Percentiles rank a stretch among this genome's conserved stretches.
phyloP scores from a whole-genome alignment of 2,888 invertebrate genomes.

The Stegana nigrithorax region DNA sequence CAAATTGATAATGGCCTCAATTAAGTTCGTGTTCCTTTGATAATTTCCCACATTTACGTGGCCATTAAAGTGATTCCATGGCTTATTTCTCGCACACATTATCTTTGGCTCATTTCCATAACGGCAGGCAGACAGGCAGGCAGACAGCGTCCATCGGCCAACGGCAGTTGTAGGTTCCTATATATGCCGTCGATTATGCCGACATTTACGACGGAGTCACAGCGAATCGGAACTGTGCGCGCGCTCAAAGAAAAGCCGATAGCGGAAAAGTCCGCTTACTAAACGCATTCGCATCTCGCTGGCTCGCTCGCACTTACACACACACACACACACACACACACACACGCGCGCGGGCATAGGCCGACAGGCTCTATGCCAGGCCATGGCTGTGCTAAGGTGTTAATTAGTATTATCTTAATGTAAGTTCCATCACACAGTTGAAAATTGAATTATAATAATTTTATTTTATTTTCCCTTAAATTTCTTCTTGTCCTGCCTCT shows the following conservation, averaged over 20 bases:
- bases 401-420: slow-evolving; percentile 62
- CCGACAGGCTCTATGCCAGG: too few relatives aligned
- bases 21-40: slow-evolving; percentile 61
- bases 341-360: too few relatives aligned
- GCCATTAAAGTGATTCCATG: slow-evolving; percentile 55
- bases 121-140: too few relatives aligned
- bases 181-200: too few relatives aligned
- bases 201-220: too few relatives aligned
- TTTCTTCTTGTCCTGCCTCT: neutral
- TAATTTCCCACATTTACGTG: slow-evolving; percentile 58
- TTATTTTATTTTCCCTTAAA: slow-evolving; percentile 13
- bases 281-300: too few relatives aligned
- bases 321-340: too few relatives aligned
- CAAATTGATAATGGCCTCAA: slow-evolving; percentile 57
- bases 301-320: too few relatives aligned
- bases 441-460: slow-evolving; percentile 59
- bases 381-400: slow-evolving; percentile 45
- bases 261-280: slow-evolving; percentile 24
- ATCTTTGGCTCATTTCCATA: slow-evolving; percentile 49
- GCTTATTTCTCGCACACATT: slow-evolving; percentile 48
- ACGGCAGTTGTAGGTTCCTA: too few relatives aligned
- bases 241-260: neutral
- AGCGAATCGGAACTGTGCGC: too few relatives aligned
- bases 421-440: slow-evolving; percentile 57
- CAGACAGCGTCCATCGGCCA: too few relatives aligned